phyloP scores from a whole-genome alignment of 1,140 invertebrate genomes.

The Stratiolaelaps scimitus region DNA sequence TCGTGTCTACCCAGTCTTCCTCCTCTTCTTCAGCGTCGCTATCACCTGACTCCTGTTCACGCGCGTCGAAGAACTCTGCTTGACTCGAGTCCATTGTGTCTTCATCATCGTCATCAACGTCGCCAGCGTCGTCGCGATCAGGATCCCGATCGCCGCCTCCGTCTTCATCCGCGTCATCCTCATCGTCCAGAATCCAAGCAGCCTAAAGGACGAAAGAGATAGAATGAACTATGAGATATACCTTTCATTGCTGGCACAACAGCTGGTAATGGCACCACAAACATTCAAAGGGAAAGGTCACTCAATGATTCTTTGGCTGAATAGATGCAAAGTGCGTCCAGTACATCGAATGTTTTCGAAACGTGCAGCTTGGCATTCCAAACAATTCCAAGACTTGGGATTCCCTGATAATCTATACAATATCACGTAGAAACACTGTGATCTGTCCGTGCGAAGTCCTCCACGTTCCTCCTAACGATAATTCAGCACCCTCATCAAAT shows the following conservation, averaged over 20 bases:
- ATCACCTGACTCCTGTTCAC: constrained; percentile 8
- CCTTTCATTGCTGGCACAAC: background rate
- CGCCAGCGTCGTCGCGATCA: constrained; percentile 39
- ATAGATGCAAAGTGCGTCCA: no score
- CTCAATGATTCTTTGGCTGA: no score
- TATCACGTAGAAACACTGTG: no score
- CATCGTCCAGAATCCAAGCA: constrained; percentile 75
- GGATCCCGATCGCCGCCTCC: constrained; percentile 35
- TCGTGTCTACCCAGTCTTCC: constrained; percentile 29
- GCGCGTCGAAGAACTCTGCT: constrained; percentile 29
- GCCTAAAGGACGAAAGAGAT: constrained; percentile 48
- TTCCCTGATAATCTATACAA: no score
- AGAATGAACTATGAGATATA: background rate
- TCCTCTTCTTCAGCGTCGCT: constrained; percentile 30
- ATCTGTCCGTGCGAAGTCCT: no score
- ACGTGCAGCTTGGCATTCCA: no score
- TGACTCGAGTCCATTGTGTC: constrained; percentile 39
- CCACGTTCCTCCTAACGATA: no score
- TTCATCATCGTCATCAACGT: constrained; percentile 36
- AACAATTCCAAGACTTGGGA: no score
- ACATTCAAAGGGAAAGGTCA: no score
- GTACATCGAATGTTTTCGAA: no score
- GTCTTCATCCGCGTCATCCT: constrained; percentile 44
- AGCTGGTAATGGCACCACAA: background rate
- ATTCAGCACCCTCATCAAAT: no score